Conservation (phyloP, 2,797 vertebrate species). For the Aphelocoma californica region DNA sequence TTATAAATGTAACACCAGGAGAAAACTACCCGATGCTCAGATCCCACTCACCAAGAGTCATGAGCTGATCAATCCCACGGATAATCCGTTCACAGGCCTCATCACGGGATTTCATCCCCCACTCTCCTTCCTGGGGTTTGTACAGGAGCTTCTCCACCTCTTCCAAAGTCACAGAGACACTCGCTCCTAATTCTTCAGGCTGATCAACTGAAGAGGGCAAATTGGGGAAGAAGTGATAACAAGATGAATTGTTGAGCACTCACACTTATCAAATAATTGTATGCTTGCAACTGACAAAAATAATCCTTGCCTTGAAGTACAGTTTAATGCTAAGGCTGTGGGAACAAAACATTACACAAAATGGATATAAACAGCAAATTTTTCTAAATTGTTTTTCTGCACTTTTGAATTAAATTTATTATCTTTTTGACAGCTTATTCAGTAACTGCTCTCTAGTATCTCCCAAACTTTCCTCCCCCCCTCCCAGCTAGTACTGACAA, state of each 20-base stretch:
- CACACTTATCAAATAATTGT: background rate
- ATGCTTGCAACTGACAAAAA: background rate
- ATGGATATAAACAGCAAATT: background rate
- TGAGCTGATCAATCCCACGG: constrained; percentile 87
- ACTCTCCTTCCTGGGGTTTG: constrained; percentile 88
- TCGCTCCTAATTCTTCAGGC: constrained; percentile 86
- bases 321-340: background rate
- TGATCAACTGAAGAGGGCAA: constrained; percentile 77
- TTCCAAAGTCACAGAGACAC: constrained; percentile 88
- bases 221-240: background rate
- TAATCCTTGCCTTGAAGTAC: background rate
- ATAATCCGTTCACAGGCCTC: constrained; percentile 89
- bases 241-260: background rate
- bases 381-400: background rate
- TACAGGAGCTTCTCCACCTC: constrained; percentile 93
- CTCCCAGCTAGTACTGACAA: background rate
- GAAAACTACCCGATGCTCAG: background rate
- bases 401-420: background rate
- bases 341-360: background rate
- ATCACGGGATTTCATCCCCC: constrained; percentile 86
- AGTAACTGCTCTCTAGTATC: background rate
- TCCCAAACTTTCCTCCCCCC: background rate
- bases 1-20: background rate
- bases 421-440: background rate
- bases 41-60: constrained; percentile 83